Percentiles rank a stretch among this genome's conserved stretches.
Evolutionary conservation across 23 tunicate genomes (phyloP).

Genomic region (Trididemnum nubilum): DNA sequence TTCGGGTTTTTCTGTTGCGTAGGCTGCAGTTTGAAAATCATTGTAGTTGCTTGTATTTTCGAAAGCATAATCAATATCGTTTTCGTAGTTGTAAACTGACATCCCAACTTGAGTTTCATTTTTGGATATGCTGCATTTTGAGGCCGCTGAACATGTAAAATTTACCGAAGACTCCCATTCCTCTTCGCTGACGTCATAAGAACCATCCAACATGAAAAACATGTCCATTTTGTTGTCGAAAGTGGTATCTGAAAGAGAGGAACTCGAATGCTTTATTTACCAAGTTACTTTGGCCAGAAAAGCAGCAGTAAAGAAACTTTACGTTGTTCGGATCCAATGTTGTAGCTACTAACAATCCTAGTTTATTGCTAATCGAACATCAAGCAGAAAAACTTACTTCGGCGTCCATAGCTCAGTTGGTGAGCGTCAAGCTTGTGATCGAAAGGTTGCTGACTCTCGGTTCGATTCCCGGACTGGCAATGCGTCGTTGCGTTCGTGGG

Average conservation of each 20-base stretch:
- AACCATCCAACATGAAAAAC: slow-evolving; percentile 14
- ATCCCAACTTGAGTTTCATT: neutral
- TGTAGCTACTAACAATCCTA: too few species aligned
- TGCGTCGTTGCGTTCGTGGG: too few species aligned
- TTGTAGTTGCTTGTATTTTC: neutral
- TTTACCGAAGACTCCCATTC: neutral
- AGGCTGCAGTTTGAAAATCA: neutral
- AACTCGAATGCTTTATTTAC: too few species aligned
- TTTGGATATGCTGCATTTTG: neutral
- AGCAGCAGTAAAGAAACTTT: too few species aligned
- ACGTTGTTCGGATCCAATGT: too few species aligned
- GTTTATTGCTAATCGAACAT: too few species aligned
- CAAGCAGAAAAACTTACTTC: too few species aligned
- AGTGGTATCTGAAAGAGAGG: neutral
- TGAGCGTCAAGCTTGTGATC: too few species aligned
- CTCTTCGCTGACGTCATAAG: neutral
- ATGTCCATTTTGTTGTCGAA: slow-evolving; percentile 4
- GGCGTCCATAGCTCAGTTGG: too few species aligned
- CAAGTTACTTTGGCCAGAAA: too few species aligned
- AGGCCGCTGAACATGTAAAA: neutral
- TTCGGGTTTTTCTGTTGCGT: neutral
- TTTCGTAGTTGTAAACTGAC: neutral
- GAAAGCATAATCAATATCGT: neutral
- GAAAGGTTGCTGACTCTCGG: too few species aligned
- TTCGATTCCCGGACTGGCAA: too few species aligned